Evolutionary conservation across 2,888 invertebrate species (phyloP).

Genomic region (Scaptomyza caliginosa): DNA sequence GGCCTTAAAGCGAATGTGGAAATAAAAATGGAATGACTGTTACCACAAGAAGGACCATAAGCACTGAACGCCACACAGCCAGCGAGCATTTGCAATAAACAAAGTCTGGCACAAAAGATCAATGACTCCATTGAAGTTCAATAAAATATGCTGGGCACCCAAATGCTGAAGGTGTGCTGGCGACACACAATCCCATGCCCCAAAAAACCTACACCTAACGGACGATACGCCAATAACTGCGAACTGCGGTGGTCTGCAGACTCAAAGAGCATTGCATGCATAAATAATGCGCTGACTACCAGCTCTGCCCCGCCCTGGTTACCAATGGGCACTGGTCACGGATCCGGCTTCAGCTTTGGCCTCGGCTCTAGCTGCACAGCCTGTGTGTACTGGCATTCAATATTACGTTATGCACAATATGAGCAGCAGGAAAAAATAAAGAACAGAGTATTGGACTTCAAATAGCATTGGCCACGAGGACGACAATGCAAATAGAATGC

Average conservation of each 20-base stretch:
- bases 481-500: constrained; percentile 71
- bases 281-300: constrained; percentile 64
- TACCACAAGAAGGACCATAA: not conserved
- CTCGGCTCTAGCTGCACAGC: constrained; percentile 8
- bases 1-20: constrained; percentile 31
- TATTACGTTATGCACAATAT: constrained; percentile 53
- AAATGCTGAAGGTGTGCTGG: constrained; percentile 50
- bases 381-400: constrained; percentile 44
- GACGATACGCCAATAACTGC: constrained; percentile 67
- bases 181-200: constrained; percentile 25
- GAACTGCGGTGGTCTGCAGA: constrained; percentile 46
- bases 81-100: constrained; percentile 51
- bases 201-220: constrained; percentile 33
- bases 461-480: constrained; percentile 28
- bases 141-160: constrained; percentile 55
- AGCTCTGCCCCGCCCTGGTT: not conserved
- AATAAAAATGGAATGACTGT: not conserved
- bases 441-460: constrained; percentile 15
- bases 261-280: constrained; percentile 78
- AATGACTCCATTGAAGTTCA: constrained; percentile 74
- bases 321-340: constrained; percentile 13
- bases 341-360: constrained; percentile 1
- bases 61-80: not conserved
- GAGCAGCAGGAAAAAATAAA: constrained; percentile 1
- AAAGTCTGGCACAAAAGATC: constrained; percentile 70